Conservation (phyloP, 1,140 invertebrate genomes). For the Anoplophora glabripennis region DNA sequence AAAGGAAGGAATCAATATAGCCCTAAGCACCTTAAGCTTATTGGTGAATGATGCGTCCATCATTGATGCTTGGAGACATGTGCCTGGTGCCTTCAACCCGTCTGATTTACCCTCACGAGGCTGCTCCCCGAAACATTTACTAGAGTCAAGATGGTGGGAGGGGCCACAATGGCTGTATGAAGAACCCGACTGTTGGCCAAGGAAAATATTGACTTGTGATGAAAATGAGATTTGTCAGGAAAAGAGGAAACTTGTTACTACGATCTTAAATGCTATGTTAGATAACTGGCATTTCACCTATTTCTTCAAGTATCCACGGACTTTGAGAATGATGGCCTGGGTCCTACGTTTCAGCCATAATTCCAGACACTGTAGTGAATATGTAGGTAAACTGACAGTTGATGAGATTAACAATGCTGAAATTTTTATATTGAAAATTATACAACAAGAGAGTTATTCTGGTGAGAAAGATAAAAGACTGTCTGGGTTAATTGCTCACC, state of each 20-base stretch:
- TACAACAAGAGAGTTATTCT: conserved; percentile 24
- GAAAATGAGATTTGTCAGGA: conserved; percentile 23
- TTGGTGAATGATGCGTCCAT: conserved; percentile 19
- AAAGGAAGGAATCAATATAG: background rate
- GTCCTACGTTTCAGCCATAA: conserved; percentile 37
- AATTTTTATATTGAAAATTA: conserved; percentile 26
- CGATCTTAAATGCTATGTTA: background rate
- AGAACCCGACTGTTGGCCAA: conserved; percentile 30
- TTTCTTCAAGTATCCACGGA: conserved; percentile 34
- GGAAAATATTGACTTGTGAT: background rate
- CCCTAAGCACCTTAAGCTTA: background rate
- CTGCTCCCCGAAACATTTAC: conserved; percentile 29
- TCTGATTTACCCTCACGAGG: conserved; percentile 48
- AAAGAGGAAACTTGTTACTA: conserved; percentile 12
- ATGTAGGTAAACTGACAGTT: conserved; percentile 22
- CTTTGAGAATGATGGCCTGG: conserved; percentile 36
- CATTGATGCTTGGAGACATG: conserved; percentile 40
- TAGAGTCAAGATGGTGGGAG: conserved; percentile 38
- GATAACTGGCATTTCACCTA: conserved; percentile 11
- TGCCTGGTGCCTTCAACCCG: conserved; percentile 46
- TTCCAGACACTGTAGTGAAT: conserved; percentile 20
- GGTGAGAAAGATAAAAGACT: conserved; percentile 19
- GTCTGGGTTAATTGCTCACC: conserved; percentile 19
- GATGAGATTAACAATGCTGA: conserved; percentile 31
- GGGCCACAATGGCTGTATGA: conserved; percentile 41